Evolutionary conservation across 1,140 invertebrate species (phyloP).

Genomic region (Homarus americanus): DNA sequence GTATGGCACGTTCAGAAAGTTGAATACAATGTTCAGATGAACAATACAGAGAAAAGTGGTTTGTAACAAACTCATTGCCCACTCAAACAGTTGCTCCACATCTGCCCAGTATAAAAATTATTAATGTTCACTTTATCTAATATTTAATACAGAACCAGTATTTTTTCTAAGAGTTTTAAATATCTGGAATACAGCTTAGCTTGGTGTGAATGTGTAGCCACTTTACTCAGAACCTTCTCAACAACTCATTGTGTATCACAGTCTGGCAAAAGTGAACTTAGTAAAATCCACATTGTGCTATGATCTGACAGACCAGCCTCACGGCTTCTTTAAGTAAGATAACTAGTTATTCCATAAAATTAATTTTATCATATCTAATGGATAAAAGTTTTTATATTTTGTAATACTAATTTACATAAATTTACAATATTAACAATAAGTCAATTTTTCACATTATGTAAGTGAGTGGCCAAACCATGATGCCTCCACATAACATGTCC

Average conservation of each 20-base stretch:
- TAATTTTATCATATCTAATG: slow-evolving; percentile 1
- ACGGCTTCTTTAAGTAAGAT: neutral
- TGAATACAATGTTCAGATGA: neutral
- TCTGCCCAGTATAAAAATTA: neutral
- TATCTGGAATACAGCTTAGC: neutral
- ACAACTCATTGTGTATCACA: neutral
- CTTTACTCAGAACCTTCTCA: neutral
- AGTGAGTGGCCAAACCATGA: neutral
- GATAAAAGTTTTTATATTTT: neutral
- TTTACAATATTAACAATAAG: slow-evolving; percentile 10
- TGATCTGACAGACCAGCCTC: neutral
- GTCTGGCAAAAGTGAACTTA: slow-evolving; percentile 12
- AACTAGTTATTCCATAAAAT: neutral
- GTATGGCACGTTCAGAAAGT: neutral
- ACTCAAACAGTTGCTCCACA: neutral
- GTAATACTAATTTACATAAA: slow-evolving; percentile 3
- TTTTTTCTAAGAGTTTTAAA: neutral
- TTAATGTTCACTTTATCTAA: neutral
- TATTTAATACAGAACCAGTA: neutral
- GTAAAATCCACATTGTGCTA: neutral
- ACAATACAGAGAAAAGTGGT: neutral
- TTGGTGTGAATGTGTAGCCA: neutral
- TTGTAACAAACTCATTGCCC: neutral
- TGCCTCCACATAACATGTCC: neutral
- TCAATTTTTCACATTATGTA: neutral